Base-by-base conservation (phyloP, 2,888 invertebrate species). In the Artemia sp. region DNA sequence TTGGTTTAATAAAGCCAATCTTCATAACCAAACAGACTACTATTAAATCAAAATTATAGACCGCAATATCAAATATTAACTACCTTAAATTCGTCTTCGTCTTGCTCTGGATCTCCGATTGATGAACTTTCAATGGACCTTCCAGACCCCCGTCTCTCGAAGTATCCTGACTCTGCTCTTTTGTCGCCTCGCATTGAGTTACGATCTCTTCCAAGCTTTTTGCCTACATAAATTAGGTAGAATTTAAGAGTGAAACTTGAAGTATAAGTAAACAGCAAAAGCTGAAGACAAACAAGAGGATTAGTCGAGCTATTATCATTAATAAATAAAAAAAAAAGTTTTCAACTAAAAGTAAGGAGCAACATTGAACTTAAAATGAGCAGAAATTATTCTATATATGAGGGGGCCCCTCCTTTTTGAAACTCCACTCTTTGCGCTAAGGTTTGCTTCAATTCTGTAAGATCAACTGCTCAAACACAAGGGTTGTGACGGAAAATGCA, bases 81-180 rank as follows among this genome's bases (percentile, higher is more conserved):
- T 76, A 85, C 84, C 72, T 88, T 86, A 80, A 92, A 91, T 77
- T 91, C 91, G 79, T 91, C 91, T 76, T 91, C 91, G 78, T 77
- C 78, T 77, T 91, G 91, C 80, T 92, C 92, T 10, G 91, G 89
- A 78, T 91, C 89, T 50, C 86, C 87, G 67, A 82, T 79, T 52
- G 83, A 80, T 75, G 86, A 85, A 75, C 70, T 72, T 53, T 72
- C 70, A 51, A 72, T 72, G 68, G 51, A 58, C 67, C 68, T 69
- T 68, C 72, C 72, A 70, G 69, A 70, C 69, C 51, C 72, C 70
- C 38, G 72, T 68, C 69, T 70, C 67, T 53, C 67, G 66, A 72
- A 51, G 52, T 71, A 70, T 69, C 67, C 64, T 70, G 69, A 68
- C 84, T 85, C 77, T 87, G 87, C 75, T 86, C 85, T 75, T 81